Evolutionary conservation across 2,797 vertebrate genomes (phyloP), one percentile per base, ranked within the genome.

Genomic region (Momotus momota): DNA sequence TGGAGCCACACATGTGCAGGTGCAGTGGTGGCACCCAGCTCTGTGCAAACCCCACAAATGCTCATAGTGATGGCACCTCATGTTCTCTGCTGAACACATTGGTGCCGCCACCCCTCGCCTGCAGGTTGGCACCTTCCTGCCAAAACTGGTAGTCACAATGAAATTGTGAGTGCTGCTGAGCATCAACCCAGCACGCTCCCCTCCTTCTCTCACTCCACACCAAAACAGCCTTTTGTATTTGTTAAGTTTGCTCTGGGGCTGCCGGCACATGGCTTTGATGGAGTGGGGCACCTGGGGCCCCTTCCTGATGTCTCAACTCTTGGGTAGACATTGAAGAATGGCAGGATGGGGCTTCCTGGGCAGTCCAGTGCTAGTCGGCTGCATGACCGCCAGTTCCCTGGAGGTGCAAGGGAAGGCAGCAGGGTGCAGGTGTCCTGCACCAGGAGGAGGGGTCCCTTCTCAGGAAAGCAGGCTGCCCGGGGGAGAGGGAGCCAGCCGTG

Each of bases 1-100:
- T 0, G 0, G 38, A 67, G 70, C 41, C 45, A 49, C 12, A 14
- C 0, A 0, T 7, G 6, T 1, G 1, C 0, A 6, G 52, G 31
- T 2, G 3, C 16, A 27, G 20, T 3, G 11, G 15, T 29, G 5
- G 9, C 33, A 79, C n/a, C 6, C 46, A 33, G 2, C 40, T 62
- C 38, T 79, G 52, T 21, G 60, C 67, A 49, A 80, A 66, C 20
- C 29, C 45, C 80, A 38, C 33, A 31, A 29, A 22, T 0, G 3
- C 17, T 31, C 2, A 0, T 29, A 27, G 7, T 58, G 51, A 46
- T 58, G 69, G 48, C 20, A 33, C 12, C 29, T 83, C 7, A 0
- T 46, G 10, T 17, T 7, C 51, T 38, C 22, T 48, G 41, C 67
- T 31, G 20, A 62, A 6, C 14, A 29, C 55, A 10, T 4, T 0